These are phyloP conservation scores for Sebastolobus altivelis DNA, from an alignment of 2,797 vertebrate genomes.

Conservation along the genomic window DNA sequence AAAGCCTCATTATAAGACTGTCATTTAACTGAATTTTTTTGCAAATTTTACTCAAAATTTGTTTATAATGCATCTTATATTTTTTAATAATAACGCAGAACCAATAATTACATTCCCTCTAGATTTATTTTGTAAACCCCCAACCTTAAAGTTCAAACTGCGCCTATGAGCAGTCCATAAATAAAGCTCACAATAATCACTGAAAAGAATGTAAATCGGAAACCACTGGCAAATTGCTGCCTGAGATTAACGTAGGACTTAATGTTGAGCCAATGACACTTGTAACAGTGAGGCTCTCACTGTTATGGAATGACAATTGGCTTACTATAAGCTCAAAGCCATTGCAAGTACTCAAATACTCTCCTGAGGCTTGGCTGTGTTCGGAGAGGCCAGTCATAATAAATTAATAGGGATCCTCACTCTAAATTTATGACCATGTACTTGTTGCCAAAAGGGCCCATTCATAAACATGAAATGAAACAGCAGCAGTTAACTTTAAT, in stretches of 20 bases:
- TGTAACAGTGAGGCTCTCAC: conserved; percentile 37
- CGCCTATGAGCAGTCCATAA: background rate
- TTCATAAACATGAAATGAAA: conserved; percentile 41
- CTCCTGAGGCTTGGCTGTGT: conserved; percentile 42
- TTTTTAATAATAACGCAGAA: too few species aligned
- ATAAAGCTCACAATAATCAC: conserved; percentile 8
- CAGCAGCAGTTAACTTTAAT: conserved; percentile 4
- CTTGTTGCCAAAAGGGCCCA: conserved; percentile 41
- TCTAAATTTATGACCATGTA: conserved; percentile 51
- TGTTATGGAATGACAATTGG: conserved; percentile 69
- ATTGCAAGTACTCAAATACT: conserved; percentile 49
- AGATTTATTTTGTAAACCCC: too few species aligned
- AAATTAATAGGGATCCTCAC: conserved; percentile 48
- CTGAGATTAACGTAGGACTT: conserved; percentile 37
- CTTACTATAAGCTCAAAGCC: conserved; percentile 48
- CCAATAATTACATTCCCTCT: too few species aligned
- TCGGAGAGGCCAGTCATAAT: conserved; percentile 34
- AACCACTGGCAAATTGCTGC: conserved; percentile 17
- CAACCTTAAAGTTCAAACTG: too few species aligned
- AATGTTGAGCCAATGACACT: conserved; percentile 18
- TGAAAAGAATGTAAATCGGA: conserved; percentile 16
- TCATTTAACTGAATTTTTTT: too few species aligned
- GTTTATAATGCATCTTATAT: too few species aligned
- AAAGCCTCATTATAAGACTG: too few species aligned
- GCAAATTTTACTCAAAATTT: too few species aligned